These are phyloP conservation scores for Drosophila tristis DNA, from an alignment of 1,140 invertebrate genomes.

Conservation along the genomic window DNA sequence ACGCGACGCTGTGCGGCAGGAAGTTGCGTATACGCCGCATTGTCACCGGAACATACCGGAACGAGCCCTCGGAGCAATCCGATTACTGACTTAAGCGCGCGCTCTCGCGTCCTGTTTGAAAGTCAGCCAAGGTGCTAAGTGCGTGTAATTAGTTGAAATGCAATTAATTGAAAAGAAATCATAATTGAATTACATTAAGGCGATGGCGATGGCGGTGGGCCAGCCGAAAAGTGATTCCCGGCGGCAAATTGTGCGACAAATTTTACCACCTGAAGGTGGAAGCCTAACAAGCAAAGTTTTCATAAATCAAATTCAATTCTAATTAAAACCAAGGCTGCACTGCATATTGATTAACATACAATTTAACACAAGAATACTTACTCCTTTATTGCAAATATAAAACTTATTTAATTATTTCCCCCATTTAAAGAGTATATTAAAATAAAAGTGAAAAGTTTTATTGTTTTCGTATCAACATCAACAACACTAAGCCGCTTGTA, in stretches of 20 bases:
- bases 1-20: slow-evolving; percentile 74
- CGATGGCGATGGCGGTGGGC: slow-evolving; percentile 9
- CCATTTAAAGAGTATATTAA: no score
- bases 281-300: slow-evolving; percentile 1
- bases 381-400: background rate
- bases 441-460: no score
- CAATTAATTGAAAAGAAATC: slow-evolving; percentile 59
- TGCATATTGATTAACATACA: no score
- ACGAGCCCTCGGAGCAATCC: slow-evolving; percentile 35
- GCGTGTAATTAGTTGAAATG: slow-evolving; percentile 65
- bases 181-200: slow-evolving; percentile 40
- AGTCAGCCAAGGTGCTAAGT: slow-evolving; percentile 58
- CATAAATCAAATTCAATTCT: slow-evolving; percentile 9
- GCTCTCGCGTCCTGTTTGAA: slow-evolving; percentile 18
- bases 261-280: background rate
- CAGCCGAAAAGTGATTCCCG: slow-evolving; percentile 36
- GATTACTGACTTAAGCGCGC: slow-evolving; percentile 46
- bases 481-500: no score
- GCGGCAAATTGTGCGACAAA: slow-evolving; percentile 37
- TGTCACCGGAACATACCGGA: slow-evolving; percentile 31
- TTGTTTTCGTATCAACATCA: no score
- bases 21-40: slow-evolving; percentile 76
- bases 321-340: no score
- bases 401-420: no score
- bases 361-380: no score